A percentile compares a stretch with the other conserved stretches of the same genome.
These are phyloP conservation scores for Catonia carolina DNA, from an alignment of 2,888 invertebrate genomes.

Conservation along the genomic window DNA sequence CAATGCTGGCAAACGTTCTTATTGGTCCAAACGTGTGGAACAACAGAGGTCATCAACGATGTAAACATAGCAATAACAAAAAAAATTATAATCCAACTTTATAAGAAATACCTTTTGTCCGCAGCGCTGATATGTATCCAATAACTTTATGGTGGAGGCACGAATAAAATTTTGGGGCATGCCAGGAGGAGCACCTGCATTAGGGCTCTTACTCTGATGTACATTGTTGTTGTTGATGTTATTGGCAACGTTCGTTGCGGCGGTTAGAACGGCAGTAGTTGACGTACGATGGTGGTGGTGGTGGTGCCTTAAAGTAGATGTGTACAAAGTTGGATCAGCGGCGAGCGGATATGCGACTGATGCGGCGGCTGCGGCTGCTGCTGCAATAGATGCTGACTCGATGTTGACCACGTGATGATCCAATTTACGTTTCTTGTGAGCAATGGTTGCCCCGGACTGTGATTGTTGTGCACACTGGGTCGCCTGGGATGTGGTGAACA, in stretches of 20 bases:
- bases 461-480: slow-evolving; percentile 37
- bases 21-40: too few relatives aligned
- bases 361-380: slow-evolving; percentile 23
- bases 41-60: too few relatives aligned
- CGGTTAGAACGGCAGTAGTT: not conserved
- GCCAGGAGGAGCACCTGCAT: not conserved
- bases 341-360: slow-evolving; percentile 18
- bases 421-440: slow-evolving; percentile 46
- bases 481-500: slow-evolving; percentile 64
- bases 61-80: too few relatives aligned
- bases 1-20: too few relatives aligned
- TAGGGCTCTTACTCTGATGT: slow-evolving; percentile 18
- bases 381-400: slow-evolving; percentile 21
- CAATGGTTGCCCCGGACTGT: slow-evolving; percentile 6
- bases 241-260: not conserved
- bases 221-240: slow-evolving; percentile 15
- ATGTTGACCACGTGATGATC: slow-evolving; percentile 37
- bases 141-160: slow-evolving; percentile 59
- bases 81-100: too few relatives aligned
- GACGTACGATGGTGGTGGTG: not conserved
- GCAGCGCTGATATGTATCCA: slow-evolving; percentile 61
- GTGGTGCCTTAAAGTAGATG: slow-evolving; percentile 16
- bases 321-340: slow-evolving; percentile 5
- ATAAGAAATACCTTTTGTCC: slow-evolving; percentile 53
- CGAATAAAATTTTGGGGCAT: slow-evolving; percentile 54